These are phyloP conservation scores for Sympetrum striolatum DNA, from an alignment of 2,888 invertebrate species.

Conservation along the genomic window DNA sequence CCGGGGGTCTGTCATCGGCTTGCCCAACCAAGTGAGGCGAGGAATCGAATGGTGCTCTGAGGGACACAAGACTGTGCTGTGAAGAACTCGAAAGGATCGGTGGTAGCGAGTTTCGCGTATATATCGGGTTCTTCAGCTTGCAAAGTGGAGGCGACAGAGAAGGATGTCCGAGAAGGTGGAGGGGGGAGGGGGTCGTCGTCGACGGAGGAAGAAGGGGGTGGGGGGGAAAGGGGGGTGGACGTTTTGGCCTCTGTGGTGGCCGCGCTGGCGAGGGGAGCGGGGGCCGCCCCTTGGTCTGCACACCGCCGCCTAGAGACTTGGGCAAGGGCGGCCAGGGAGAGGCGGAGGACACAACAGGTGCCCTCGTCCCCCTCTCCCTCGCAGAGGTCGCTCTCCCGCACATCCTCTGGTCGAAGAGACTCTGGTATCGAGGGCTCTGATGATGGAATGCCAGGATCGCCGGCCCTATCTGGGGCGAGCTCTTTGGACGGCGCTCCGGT, in stretches of 20 bases:
- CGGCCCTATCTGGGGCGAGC: neutral
- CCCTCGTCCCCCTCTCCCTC: slow-evolving; percentile 64
- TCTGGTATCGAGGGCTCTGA: slow-evolving; percentile 11
- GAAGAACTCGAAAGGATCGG: neutral
- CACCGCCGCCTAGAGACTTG: slow-evolving; percentile 79
- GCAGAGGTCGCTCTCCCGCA: slow-evolving; percentile 63
- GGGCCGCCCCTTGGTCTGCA: slow-evolving; percentile 66
- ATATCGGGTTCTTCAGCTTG: neutral
- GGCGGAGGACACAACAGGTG: slow-evolving; percentile 60
- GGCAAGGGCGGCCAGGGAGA: slow-evolving; percentile 76
- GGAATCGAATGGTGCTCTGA: neutral
- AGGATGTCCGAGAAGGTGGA: neutral
- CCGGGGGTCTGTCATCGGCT: neutral
- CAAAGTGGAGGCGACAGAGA: slow-evolving; percentile 30
- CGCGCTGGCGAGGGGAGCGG: slow-evolving; percentile 27
- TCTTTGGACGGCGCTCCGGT: neutral
- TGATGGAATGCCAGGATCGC: neutral
- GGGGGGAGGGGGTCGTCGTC: slow-evolving; percentile 26
- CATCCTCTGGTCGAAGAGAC: slow-evolving; percentile 57
- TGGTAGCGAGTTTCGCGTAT: neutral
- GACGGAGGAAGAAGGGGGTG: neutral
- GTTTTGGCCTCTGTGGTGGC: slow-evolving; percentile 35
- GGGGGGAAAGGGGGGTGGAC: slow-evolving; percentile 32
- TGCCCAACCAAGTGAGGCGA: neutral
- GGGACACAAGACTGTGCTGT: too few relatives aligned